Percentiles rank a stretch among this genome's conserved stretches.
These are phyloP conservation scores for Ceriagrion tenellum DNA, from an alignment of 2,888 invertebrate species.

Conservation along the genomic window DNA sequence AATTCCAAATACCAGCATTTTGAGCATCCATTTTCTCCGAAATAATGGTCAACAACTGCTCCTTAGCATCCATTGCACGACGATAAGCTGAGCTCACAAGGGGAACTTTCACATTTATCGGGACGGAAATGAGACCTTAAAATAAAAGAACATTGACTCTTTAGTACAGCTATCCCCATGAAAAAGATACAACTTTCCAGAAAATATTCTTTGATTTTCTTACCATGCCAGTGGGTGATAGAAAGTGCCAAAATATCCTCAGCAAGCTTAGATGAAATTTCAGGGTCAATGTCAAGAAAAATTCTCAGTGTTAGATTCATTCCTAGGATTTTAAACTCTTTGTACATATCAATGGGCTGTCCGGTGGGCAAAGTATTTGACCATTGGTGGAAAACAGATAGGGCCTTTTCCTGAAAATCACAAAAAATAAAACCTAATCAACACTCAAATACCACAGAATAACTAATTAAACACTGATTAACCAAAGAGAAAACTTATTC, in stretches of 20 bases:
- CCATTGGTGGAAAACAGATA: conserved; percentile 54
- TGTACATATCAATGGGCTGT: conserved; percentile 60
- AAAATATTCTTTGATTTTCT: background rate
- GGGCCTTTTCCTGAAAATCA: conserved; percentile 44
- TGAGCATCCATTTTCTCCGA: conserved; percentile 58
- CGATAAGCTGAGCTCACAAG: conserved; percentile 63
- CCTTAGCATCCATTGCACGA: conserved; percentile 61
- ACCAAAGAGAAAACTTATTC: no score
- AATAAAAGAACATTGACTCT: background rate
- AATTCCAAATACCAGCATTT: conserved; percentile 35
- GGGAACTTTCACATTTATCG: conserved; percentile 56
- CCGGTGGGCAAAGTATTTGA: conserved; percentile 32
- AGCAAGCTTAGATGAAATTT: conserved; percentile 54
- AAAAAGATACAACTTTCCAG: background rate
- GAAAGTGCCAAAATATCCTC: conserved; percentile 58
- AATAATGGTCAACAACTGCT: conserved; percentile 48
- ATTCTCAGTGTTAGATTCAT: conserved; percentile 54
- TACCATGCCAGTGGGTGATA: conserved; percentile 61
- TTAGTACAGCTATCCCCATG: background rate
- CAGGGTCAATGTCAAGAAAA: conserved; percentile 53
- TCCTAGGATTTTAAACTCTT: conserved; percentile 43
- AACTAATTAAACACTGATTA: no score
- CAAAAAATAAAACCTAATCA: no score
- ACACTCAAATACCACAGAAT: no score
- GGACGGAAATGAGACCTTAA: conserved; percentile 48